These are phyloP conservation scores for Ceratosolen solmsi DNA, from an alignment of 1,140 invertebrate genomes.

Conservation along the genomic window DNA sequence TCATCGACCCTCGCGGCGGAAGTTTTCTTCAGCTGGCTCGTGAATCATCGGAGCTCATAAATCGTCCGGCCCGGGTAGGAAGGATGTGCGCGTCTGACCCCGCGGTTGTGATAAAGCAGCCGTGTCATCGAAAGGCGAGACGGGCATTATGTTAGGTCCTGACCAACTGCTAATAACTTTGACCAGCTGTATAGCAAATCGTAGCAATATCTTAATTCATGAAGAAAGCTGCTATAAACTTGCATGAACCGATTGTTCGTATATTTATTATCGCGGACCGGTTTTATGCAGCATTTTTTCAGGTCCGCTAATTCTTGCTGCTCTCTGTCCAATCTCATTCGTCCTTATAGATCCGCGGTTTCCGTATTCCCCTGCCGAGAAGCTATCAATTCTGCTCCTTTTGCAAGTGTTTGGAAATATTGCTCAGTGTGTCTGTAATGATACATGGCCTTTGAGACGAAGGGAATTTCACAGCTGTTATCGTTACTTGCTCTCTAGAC, in stretches of 20 bases:
- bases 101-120: conserved; percentile 22
- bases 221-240: not conserved
- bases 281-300: not conserved
- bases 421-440: not conserved
- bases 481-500: not conserved
- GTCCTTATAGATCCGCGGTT: not conserved
- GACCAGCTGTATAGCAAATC: not conserved
- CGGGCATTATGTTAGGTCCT: conserved; percentile 9
- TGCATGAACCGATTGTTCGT: not conserved
- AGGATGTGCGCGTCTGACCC: not conserved
- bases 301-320: not conserved
- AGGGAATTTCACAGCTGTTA: not conserved
- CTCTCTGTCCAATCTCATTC: not conserved
- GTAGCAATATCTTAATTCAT: not conserved
- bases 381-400: not conserved
- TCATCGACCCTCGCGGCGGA: conserved; percentile 30
- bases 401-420: not conserved
- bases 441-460: not conserved
- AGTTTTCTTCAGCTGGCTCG: conserved; percentile 34
- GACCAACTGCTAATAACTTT: not conserved
- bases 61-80: conserved; percentile 12
- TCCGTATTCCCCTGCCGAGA: not conserved
- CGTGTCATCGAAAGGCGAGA: conserved; percentile 14
- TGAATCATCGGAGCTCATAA: conserved; percentile 43
- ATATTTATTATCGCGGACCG: too few species aligned